Evolutionary conservation across 1,140 invertebrate species (phyloP).

Genomic region (Drosophila athabasca): DNA sequence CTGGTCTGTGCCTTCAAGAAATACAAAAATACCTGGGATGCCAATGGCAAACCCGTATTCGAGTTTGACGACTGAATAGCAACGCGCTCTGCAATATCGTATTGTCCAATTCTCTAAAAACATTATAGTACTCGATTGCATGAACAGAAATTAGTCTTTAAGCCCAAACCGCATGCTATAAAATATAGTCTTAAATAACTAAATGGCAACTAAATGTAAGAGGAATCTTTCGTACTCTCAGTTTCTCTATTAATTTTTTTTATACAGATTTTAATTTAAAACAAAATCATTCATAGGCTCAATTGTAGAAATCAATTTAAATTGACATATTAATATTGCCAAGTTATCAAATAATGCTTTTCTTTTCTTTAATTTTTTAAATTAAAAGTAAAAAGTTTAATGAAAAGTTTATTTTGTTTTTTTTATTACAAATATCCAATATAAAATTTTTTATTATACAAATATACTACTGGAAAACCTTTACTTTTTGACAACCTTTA

Average conservation of each 20-base stretch:
- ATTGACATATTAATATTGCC: no score
- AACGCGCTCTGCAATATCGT: slow-evolving; percentile 1
- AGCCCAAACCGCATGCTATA: slow-evolving; percentile 12
- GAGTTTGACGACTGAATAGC: slow-evolving; percentile 72
- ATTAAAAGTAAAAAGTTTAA: no score
- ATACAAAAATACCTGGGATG: slow-evolving; percentile 87
- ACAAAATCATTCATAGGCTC: no score
- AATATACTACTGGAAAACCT: no score
- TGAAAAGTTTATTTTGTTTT: no score
- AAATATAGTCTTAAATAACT: slow-evolving; percentile 10
- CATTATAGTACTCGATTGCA: slow-evolving; percentile 29
- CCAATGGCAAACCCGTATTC: slow-evolving; percentile 86
- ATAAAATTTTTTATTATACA: no score
- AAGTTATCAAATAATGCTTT: no score
- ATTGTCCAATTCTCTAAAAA: slow-evolving; percentile 6
- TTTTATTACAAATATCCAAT: no score
- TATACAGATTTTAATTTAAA: slow-evolving; percentile 3
- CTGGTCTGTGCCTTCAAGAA: slow-evolving; percentile 94
- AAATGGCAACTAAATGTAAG: neutral
- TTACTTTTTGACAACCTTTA: no score
- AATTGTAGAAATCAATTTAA: no score
- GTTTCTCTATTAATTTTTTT: slow-evolving; percentile 1
- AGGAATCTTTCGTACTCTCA: neutral
- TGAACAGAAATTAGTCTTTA: slow-evolving; percentile 38
- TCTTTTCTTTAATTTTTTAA: no score